phyloP scores from a whole-genome alignment of 1,140 invertebrate genomes.

The Lordiphosa collinella region DNA sequence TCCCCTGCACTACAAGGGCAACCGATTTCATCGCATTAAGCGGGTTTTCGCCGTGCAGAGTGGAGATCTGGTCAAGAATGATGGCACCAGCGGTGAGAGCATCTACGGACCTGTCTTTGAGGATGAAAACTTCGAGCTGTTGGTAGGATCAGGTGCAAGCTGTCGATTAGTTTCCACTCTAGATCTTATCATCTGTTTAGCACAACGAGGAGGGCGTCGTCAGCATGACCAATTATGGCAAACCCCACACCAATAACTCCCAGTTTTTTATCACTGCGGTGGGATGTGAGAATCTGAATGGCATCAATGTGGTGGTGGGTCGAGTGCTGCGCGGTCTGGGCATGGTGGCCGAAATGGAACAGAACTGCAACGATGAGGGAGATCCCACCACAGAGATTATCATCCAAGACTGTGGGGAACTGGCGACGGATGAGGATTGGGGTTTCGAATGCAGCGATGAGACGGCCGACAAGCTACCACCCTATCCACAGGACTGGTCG shows the following conservation, averaged over 20 bases:
- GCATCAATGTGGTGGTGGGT: conserved; percentile 95
- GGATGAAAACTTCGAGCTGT: conserved; percentile 92
- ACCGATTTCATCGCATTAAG: conserved; percentile 86
- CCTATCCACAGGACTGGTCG: conserved; percentile 88
- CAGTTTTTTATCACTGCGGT: conserved; percentile 97
- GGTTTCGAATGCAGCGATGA: conserved; percentile 85
- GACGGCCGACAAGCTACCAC: conserved; percentile 85
- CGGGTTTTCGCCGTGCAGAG: conserved; percentile 91
- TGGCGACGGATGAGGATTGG: conserved; percentile 83
- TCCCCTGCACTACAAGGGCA: conserved; percentile 88
- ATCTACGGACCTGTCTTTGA: conserved; percentile 95
- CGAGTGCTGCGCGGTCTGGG: conserved; percentile 86
- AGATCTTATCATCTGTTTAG: conserved; percentile 6
- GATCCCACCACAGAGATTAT: conserved; percentile 83
- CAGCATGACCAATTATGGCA: conserved; percentile 94
- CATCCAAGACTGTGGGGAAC: conserved; percentile 87
- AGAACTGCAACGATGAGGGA: conserved; percentile 82
- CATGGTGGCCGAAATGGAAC: conserved; percentile 85
- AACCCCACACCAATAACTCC: conserved; percentile 92
- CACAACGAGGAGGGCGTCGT: conserved; percentile 86
- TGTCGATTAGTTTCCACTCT: not conserved
- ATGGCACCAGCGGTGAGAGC: conserved; percentile 94
- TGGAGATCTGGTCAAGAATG: conserved; percentile 87
- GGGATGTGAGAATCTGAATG: conserved; percentile 91
- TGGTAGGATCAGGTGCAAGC: conserved; percentile 78